A percentile compares a stretch with the other conserved stretches of the same genome.
Evolutionary conservation across 1,140 invertebrate species (phyloP).

Genomic region (Lithobius niger): DNA sequence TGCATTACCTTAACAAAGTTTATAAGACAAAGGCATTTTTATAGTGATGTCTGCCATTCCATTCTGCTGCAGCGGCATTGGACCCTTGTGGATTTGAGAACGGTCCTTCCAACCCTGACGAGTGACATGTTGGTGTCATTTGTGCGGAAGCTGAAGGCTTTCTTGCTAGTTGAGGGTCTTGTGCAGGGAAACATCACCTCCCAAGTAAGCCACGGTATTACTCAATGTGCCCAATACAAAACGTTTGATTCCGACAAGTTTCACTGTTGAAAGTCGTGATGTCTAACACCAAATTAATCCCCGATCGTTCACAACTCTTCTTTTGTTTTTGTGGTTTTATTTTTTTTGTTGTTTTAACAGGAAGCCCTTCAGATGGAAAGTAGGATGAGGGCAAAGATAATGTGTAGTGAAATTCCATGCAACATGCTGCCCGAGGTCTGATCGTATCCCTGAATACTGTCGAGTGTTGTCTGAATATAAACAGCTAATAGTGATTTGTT

Average conservation of each 20-base stretch:
- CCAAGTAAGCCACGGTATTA: too few relatives aligned
- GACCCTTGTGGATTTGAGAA: conserved; percentile 46
- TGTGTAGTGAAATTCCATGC: conserved; percentile 2
- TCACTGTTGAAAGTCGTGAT: too few relatives aligned
- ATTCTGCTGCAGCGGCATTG: conserved; percentile 46
- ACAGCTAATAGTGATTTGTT: neutral
- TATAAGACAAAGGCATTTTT: conserved; percentile 14
- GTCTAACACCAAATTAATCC: too few relatives aligned
- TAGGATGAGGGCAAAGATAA: conserved; percentile 1
- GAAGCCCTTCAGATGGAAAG: conserved; percentile 14
- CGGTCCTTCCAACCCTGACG: conserved; percentile 42
- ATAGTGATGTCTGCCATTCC: conserved; percentile 47
- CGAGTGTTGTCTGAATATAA: too few relatives aligned
- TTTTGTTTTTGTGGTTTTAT: too few relatives aligned
- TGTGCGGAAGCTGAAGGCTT: conserved; percentile 39
- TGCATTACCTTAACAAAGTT: neutral
- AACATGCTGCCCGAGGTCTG: conserved; percentile 9
- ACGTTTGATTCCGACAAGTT: too few relatives aligned
- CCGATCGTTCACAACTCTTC: too few relatives aligned
- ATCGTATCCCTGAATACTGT: too few relatives aligned
- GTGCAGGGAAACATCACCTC: conserved; percentile 61
- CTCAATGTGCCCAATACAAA: too few relatives aligned
- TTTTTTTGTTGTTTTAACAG: too few relatives aligned
- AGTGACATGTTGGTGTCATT: conserved; percentile 46
- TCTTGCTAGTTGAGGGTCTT: conserved; percentile 50